Evolutionary conservation across 2,113 vertebrate species (phyloP), one percentile per base, ranked within the genome.

Genomic region (Thunnus maccoyii): DNA sequence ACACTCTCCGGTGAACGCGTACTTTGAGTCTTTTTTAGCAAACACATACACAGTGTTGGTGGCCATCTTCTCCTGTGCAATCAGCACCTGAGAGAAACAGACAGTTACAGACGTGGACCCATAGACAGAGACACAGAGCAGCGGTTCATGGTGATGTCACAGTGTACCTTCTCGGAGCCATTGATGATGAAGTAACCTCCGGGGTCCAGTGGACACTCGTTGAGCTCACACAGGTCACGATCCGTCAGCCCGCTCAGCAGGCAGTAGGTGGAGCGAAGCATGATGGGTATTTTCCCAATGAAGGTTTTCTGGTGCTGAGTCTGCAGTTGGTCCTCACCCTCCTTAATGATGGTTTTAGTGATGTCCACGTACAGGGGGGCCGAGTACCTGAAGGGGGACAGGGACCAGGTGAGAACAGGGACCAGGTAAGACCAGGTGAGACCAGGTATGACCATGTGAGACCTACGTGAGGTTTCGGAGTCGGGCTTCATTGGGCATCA

Each of bases 141-240:
- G 22, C 22, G 22, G 22, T 22, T 22, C 22, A 22, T 10, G 15
- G 2, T 66, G 18, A 54, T 11, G 25, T 82, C 47, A 41, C 5
- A 55, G 32, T 22, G 22, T 84, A 99, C 98, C 97, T 99, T 99
- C 94, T 99, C 98, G 8, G 98, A 99, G 75, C 98, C 98, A 80
- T 99, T 99, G 90, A 99, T 99, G 91, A 99, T 99, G 83, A 99
- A 99, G 89, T 99, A 99, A 27, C 98, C 98, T 16, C 98, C 98
- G 0, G 98, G 98, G 88, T 99, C 98, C 30, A 99, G 96, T 0
- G 98, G 98, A 76, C 98, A 99, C 78, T 99, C 98, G 16, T 99
- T 99, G 76, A 99, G 95, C 84, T 99, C 97, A 83, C 98, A 99
- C 36, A 99, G 95, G 79, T 99, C 98, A 93, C 98, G 93, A 76